These are phyloP conservation scores for Heliconius ismenius DNA, from an alignment of 2,888 invertebrate genomes.

Conservation along the genomic window DNA sequence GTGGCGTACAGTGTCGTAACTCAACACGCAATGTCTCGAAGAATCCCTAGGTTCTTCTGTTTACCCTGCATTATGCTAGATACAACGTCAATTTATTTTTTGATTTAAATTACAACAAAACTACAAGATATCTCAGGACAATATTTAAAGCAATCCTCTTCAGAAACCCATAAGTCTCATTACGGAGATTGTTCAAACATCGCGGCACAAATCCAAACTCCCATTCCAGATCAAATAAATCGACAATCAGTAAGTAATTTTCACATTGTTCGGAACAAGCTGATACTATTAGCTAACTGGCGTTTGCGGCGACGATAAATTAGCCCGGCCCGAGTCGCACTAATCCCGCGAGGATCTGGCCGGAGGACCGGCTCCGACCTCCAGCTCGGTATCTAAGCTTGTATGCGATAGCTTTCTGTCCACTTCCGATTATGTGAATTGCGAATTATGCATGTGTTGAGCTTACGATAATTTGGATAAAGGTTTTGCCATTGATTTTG, in stretches of 20 bases:
- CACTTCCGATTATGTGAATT: slow-evolving; percentile 26
- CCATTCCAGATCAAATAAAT: slow-evolving; percentile 35
- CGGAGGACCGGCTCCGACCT: slow-evolving; percentile 27
- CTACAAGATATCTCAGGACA: neutral
- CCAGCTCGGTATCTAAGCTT: slow-evolving; percentile 39
- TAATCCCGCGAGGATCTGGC: slow-evolving; percentile 39
- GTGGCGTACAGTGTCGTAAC: no score
- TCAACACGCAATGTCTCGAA: no score
- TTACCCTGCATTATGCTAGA: neutral
- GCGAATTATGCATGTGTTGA: slow-evolving; percentile 19
- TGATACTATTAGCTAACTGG: slow-evolving; percentile 36
- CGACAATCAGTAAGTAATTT: slow-evolving; percentile 39
- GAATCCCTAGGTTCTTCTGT: neutral
- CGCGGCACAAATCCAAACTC: slow-evolving; percentile 1
- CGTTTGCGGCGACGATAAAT: slow-evolving; percentile 39
- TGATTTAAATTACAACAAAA: neutral
- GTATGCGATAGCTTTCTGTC: slow-evolving; percentile 33
- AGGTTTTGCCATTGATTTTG: neutral
- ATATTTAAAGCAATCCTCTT: neutral
- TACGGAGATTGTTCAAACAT: slow-evolving; percentile 6
- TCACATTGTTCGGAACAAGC: slow-evolving; percentile 38
- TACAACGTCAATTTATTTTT: neutral
- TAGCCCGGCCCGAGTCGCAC: slow-evolving; percentile 31
- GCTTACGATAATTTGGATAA: slow-evolving; percentile 5
- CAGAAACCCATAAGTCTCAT: neutral